A percentile compares a stretch with the other conserved stretches of the same genome.
Conservation (phyloP, 2,113 vertebrate species). For the Indri indri region DNA sequence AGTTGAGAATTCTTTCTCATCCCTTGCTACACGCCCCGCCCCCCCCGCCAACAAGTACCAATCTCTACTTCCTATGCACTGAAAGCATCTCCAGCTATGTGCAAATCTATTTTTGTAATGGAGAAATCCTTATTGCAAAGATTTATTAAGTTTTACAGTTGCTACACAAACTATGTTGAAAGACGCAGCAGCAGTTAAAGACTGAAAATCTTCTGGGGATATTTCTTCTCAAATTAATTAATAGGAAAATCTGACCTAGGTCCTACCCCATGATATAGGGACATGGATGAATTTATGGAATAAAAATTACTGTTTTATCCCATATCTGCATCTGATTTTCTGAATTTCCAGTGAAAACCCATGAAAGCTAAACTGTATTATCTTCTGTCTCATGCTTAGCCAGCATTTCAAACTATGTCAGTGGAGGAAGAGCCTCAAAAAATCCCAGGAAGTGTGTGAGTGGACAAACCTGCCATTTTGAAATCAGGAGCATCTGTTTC, state of each 20-base stretch:
- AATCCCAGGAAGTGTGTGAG: neutral
- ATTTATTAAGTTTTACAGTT: neutral
- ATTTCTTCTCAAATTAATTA: neutral
- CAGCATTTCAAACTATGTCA: neutral
- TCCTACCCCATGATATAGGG: neutral
- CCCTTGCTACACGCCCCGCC: too few relatives aligned
- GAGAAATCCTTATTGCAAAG: neutral
- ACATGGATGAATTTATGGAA: neutral
- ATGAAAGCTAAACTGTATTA: neutral
- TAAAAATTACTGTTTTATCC: neutral
- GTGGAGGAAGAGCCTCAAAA: neutral
- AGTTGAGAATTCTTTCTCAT: too few relatives aligned
- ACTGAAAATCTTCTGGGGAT: neutral
- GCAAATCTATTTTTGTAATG: neutral
- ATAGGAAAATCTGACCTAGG: neutral
- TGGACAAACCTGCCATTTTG: neutral
- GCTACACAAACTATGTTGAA: neutral
- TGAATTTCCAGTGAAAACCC: neutral
- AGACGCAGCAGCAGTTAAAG: neutral
- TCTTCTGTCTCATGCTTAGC: neutral
- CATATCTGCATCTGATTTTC: neutral
- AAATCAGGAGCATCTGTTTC: neutral
- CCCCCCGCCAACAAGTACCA: too few relatives aligned
- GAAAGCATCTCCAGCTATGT: neutral
- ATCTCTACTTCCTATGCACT: neutral